These are phyloP conservation scores for Ommatoiulus sabulosus DNA, from an alignment of 2,888 invertebrate genomes.

Conservation along the genomic window DNA sequence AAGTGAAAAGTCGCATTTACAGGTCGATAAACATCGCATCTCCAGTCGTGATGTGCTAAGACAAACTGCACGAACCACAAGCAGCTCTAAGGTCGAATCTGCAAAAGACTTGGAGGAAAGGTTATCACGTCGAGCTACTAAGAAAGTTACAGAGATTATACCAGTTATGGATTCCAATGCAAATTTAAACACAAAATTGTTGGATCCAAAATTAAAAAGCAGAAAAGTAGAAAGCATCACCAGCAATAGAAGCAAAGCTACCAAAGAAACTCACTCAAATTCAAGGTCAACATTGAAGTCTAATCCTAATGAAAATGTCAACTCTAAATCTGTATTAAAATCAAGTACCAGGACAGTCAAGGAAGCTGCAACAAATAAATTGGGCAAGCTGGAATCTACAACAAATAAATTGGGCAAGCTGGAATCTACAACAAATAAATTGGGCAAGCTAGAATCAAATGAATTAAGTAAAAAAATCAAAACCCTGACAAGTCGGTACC, in stretches of 20 bases:
- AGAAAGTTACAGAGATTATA: background rate
- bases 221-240: background rate
- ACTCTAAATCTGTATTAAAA: background rate
- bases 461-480: slow-evolving; percentile 2
- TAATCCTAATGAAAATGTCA: background rate
- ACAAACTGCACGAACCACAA: background rate
- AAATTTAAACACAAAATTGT: background rate
- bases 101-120: background rate
- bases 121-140: background rate
- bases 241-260: background rate
- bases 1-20: background rate
- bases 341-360: background rate
- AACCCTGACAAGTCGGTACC: background rate
- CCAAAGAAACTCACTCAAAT: background rate
- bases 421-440: background rate
- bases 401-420: background rate
- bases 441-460: background rate
- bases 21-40: slow-evolving; percentile 6
- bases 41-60: background rate
- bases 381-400: background rate
- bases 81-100: background rate
- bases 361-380: background rate
- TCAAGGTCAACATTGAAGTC: background rate
- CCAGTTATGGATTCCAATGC: background rate
- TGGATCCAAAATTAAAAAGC: background rate